phyloP scores from a whole-genome alignment of 2,113 vertebrate species.

The Ciconia stormi region DNA sequence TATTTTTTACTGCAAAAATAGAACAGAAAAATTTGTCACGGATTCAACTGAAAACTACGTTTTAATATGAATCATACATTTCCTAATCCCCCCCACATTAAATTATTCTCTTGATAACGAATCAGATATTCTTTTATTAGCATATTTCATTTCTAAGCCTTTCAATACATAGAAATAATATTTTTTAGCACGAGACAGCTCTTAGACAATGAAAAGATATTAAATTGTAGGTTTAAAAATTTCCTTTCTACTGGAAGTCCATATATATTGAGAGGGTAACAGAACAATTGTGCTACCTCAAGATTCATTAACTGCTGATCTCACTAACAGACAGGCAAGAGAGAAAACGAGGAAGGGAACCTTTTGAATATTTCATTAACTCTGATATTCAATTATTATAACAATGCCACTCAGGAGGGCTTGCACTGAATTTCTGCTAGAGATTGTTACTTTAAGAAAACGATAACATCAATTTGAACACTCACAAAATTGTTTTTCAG shows the following conservation, averaged over 20 bases:
- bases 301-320: slow-evolving; percentile 26
- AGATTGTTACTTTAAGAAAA: slow-evolving; percentile 25
- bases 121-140: slow-evolving; percentile 29
- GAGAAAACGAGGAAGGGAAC: neutral
- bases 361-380: slow-evolving; percentile 44
- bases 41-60: neutral
- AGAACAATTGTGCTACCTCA: neutral
- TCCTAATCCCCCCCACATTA: neutral
- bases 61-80: neutral
- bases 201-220: slow-evolving; percentile 37
- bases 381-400: slow-evolving; percentile 34
- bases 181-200: slow-evolving; percentile 1
- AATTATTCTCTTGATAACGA: neutral
- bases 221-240: slow-evolving; percentile 29
- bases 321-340: neutral
- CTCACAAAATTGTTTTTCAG: neutral
- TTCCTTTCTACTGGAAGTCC: slow-evolving; percentile 15
- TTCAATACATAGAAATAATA: slow-evolving; percentile 33
- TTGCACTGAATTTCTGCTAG: neutral
- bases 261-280: neutral
- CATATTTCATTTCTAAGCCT: slow-evolving; percentile 31
- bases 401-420: neutral
- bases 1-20: neutral
- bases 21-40: neutral
- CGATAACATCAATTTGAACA: neutral